Evolutionary conservation across 2,888 invertebrate species (phyloP).

Genomic region (Zhuqinia jingwanae): DNA sequence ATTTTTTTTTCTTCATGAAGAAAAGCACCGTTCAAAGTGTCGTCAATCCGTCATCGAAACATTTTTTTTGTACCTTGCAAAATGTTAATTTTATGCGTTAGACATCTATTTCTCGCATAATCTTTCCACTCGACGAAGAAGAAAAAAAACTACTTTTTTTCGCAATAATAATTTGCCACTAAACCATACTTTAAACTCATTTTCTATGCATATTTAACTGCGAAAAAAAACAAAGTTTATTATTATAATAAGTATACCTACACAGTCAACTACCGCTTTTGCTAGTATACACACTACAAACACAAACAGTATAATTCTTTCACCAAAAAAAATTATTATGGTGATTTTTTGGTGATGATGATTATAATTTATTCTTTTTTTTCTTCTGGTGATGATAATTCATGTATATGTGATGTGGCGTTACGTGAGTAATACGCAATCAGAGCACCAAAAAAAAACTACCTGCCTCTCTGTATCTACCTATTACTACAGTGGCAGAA

Average conservation of each 20-base stretch:
- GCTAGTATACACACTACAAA: constrained; percentile 11
- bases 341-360: constrained; percentile 3
- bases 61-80: constrained; percentile 35
- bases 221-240: not conserved
- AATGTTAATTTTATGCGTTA: constrained; percentile 50
- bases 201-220: constrained; percentile 44
- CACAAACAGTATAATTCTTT: constrained; percentile 18
- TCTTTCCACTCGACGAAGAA: constrained; percentile 34
- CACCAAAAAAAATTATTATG: not conserved
- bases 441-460: constrained; percentile 16
- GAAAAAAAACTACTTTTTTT: constrained; percentile 39
- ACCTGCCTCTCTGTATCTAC: constrained; percentile 9
- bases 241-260: not conserved
- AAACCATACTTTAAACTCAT: constrained; percentile 46
- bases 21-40: not conserved
- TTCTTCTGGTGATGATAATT: constrained; percentile 21
- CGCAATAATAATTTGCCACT: constrained; percentile 24
- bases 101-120: constrained; percentile 20
- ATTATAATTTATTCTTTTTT: too few relatives aligned
- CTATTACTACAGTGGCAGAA: constrained; percentile 17
- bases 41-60: constrained; percentile 33
- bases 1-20: not conserved
- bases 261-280: not conserved
- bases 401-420: constrained; percentile 34
- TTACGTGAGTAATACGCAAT: constrained; percentile 40